Evolutionary conservation across 2,888 invertebrate genomes (phyloP), one percentile per base, ranked within the genome.

Genomic region (Auanema sp.): DNA sequence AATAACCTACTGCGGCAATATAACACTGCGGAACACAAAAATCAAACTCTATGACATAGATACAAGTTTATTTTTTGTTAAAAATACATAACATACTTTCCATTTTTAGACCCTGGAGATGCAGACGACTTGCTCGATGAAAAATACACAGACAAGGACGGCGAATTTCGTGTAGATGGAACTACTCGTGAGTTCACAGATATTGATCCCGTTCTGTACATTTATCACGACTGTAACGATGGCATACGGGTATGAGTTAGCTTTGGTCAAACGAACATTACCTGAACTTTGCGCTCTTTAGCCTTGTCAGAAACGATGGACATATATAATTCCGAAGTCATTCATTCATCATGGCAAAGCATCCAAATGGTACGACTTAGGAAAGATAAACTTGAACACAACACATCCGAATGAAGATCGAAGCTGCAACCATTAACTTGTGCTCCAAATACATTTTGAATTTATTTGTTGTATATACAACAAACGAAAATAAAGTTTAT

Each of bases 221-320:
- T 74, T 49, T 76, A 69, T 55, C 77, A 76, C 54, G 76, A 77
- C 51, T 77, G 76, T 25, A 64, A 75, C 12, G 77, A 78, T 54
- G 75, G 68, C 10, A 77, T 77, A 18, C 65, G 71, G 60, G 75
- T 76, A 40, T 50, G 54, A n/a, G n/a, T n/a, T n/a, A n/a, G n/a
- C n/a, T 1, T 11, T n/a, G n/a, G 18, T 14, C 11, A 23, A 1
- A 14, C 1, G 33, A 1, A 24, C 10, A 23, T n/a, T n/a, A n/a
- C n/a, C n/a, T n/a, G n/a, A n/a, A n/a, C n/a, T n/a, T n/a, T n/a
- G n/a, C 16, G 5, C 6, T 33, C 56, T 69, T 14, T 41, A 74
- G 74, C 76, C 76, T 0, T 76, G 76, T 43, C 74, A 72, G 40
- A 74, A 72, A 44, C 53, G 62, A 42, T 58, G 74, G 41, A 72